These are phyloP conservation scores for Lepidochrysops patricia DNA, from an alignment of 2,888 invertebrate species.

Conservation along the genomic window DNA sequence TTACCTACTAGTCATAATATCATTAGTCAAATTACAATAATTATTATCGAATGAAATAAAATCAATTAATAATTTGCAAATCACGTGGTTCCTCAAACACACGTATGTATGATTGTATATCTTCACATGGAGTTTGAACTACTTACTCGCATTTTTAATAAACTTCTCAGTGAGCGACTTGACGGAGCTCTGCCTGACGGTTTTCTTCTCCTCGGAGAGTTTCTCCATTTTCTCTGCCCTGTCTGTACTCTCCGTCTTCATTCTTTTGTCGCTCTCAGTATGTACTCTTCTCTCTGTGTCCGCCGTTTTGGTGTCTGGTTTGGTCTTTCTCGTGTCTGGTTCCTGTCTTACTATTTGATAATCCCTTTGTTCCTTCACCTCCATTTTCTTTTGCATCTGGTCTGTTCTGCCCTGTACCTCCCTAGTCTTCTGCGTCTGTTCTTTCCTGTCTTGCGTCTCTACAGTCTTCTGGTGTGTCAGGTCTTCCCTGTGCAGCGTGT, in stretches of 20 bases:
- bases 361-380: too few relatives aligned
- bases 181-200: constrained; percentile 80
- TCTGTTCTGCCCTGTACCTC: not conserved
- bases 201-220: constrained; percentile 40
- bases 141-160: constrained; percentile 78
- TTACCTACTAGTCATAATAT: too few relatives aligned
- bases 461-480: constrained; percentile 23
- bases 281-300: constrained; percentile 6
- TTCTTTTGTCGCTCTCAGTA: constrained; percentile 31
- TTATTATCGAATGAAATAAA: too few relatives aligned
- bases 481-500: constrained; percentile 26
- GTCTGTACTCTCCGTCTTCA: constrained; percentile 32
- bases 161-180: constrained; percentile 87
- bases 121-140: too few relatives aligned
- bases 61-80: too few relatives aligned
- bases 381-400: constrained; percentile 11
- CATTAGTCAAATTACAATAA: too few relatives aligned
- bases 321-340: constrained; percentile 13
- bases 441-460: constrained; percentile 19
- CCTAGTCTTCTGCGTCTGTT: too few relatives aligned
- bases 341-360: too few relatives aligned
- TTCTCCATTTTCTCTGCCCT: constrained; percentile 31
- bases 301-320: too few relatives aligned
- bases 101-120: too few relatives aligned
- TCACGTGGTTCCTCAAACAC: too few relatives aligned